Evolutionary conservation across 2,113 vertebrate genomes (phyloP).

Genomic region (Misgurnus mizolepis): DNA sequence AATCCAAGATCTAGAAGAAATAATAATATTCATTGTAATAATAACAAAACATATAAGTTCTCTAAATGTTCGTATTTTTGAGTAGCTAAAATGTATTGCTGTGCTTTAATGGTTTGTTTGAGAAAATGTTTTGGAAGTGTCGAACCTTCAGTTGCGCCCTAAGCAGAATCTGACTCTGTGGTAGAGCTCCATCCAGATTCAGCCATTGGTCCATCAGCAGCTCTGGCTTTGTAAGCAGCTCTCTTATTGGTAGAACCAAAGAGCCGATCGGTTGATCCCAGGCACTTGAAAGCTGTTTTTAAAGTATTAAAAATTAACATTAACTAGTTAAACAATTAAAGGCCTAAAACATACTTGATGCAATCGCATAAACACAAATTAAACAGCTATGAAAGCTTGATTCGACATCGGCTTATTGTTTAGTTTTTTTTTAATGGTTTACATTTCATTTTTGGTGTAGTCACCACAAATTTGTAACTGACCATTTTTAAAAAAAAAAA

Average conservation of each 20-base stretch:
- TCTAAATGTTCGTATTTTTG: too few species aligned
- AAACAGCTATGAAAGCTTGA: not conserved
- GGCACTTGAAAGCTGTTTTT: slow-evolving; percentile 71
- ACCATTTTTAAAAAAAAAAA: too few species aligned
- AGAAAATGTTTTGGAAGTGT: too few species aligned
- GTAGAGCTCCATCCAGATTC: slow-evolving; percentile 72
- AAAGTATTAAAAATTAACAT: not conserved
- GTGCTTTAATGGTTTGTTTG: too few species aligned
- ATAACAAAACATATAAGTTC: not conserved
- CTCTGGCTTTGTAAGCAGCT: slow-evolving; percentile 77
- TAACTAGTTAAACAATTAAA: not conserved
- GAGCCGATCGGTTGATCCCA: slow-evolving; percentile 77
- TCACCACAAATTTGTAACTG: too few species aligned
- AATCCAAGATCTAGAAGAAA: slow-evolving; percentile 66
- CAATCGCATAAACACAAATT: too few species aligned
- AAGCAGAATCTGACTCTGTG: slow-evolving; percentile 81
- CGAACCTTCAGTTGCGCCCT: slow-evolving; percentile 83
- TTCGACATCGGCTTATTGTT: not conserved
- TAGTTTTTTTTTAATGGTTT: too few species aligned
- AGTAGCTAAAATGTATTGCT: too few species aligned
- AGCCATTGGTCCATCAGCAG: slow-evolving; percentile 86
- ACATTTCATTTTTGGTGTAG: too few species aligned
- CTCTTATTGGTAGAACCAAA: slow-evolving; percentile 79
- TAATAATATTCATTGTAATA: not conserved
- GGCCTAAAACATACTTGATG: too few species aligned